Evolutionary conservation across 2,797 vertebrate genomes (phyloP).

Genomic region (Esox masquinongy): DNA sequence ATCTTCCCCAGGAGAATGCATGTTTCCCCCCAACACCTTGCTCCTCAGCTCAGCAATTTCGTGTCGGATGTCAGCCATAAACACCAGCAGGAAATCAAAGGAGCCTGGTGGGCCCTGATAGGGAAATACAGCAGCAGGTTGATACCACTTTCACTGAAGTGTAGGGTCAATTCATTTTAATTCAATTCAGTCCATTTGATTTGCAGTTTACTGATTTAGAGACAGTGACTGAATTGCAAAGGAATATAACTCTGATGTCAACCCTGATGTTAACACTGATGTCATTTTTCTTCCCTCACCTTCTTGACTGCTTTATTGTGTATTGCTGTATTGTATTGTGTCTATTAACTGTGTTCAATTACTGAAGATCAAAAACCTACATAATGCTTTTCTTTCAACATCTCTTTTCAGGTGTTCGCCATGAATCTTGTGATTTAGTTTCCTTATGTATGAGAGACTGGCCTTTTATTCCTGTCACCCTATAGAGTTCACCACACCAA

Average conservation of each 20-base stretch:
- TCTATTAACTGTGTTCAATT: no score
- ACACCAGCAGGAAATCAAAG: conserved; percentile 92
- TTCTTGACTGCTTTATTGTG: no score
- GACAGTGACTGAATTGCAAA: no score
- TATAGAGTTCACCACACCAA: conserved; percentile 16
- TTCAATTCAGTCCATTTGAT: neutral
- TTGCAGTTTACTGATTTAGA: no score
- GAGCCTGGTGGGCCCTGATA: conserved; percentile 93
- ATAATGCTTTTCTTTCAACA: no score
- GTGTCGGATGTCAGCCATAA: conserved; percentile 95
- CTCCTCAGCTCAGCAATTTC: conserved; percentile 92
- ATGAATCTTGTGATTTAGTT: conserved; percentile 1
- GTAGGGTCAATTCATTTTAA: neutral
- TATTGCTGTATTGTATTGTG: no score
- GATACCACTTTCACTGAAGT: neutral
- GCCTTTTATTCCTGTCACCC: conserved; percentile 3
- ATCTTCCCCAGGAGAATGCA: conserved; percentile 81
- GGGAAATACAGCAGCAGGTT: neutral
- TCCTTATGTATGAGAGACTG: neutral
- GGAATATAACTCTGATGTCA: no score
- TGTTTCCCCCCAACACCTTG: conserved; percentile 82
- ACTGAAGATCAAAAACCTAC: no score
- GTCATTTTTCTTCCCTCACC: no score
- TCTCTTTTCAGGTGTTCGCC: neutral
- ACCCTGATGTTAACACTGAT: no score